Evolutionary conservation across 1,140 invertebrate genomes (phyloP).

Genomic region (Neuroterus valhalla): DNA sequence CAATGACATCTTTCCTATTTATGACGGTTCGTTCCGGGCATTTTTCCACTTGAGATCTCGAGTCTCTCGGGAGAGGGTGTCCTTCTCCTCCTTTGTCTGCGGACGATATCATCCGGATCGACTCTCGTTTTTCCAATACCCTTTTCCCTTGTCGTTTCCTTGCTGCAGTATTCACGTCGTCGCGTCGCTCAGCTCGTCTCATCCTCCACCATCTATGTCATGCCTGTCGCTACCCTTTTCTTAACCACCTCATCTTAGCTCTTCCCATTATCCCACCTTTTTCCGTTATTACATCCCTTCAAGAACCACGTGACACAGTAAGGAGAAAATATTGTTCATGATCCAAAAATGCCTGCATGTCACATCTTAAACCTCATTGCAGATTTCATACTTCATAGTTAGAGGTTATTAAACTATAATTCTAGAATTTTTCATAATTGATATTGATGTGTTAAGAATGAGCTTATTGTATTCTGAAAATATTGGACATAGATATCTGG

Average conservation of each 20-base stretch:
- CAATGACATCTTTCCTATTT: constrained; percentile 32
- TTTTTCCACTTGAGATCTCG: constrained; percentile 33
- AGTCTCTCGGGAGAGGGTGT: constrained; percentile 18
- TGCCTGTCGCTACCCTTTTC: not conserved
- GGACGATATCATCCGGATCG: constrained; percentile 40
- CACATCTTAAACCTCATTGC: no score
- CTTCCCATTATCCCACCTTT: constrained; percentile 13
- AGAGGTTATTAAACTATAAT: no score
- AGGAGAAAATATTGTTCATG: no score
- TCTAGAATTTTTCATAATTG: no score
- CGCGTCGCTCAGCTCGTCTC: constrained; percentile 23
- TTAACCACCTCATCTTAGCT: not conserved
- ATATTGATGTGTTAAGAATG: no score
- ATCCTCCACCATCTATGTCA: constrained; percentile 13
- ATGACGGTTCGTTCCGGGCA: constrained; percentile 31
- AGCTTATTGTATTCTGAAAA: no score
- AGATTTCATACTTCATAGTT: no score
- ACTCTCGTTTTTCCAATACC: constrained; percentile 36
- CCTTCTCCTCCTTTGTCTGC: constrained; percentile 36
- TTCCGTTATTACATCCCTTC: constrained; percentile 32
- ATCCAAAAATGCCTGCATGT: no score
- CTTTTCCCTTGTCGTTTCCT: constrained; percentile 19
- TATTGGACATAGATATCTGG: no score
- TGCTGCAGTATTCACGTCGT: constrained; percentile 1
- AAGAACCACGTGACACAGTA: not conserved